Percentiles rank a stretch among this genome's conserved stretches.
Conservation (phyloP, 2,888 invertebrate genomes). For the Phrixothrix hirtus region DNA sequence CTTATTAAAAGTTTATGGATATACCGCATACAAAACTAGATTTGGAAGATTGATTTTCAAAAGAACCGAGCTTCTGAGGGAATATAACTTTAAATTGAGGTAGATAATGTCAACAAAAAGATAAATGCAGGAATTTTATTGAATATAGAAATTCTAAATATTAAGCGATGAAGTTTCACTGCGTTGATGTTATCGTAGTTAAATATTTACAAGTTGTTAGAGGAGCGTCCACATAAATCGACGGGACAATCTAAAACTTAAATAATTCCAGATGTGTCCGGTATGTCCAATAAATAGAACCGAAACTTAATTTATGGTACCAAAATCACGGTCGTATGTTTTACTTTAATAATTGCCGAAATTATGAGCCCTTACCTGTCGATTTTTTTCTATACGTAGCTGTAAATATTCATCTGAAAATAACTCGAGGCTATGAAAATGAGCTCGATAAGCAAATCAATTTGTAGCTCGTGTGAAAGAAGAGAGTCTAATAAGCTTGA, state of each 20-base stretch:
- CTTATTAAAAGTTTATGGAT: not conserved
- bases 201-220: not conserved
- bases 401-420: conserved; percentile 10
- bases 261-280: not conserved
- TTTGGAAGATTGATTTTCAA: not conserved
- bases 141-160: not conserved
- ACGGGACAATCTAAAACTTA: not conserved
- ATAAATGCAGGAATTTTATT: not conserved
- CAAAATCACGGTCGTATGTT: conserved; percentile 11
- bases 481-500: conserved; percentile 19
- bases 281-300: not conserved
- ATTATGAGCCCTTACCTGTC: conserved; percentile 13
- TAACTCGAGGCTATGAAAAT: conserved; percentile 6
- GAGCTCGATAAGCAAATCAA: conserved; percentile 17
- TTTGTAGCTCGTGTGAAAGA: conserved; percentile 21
- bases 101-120: not conserved
- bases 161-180: not conserved
- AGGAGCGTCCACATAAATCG: not conserved
- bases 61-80: not conserved
- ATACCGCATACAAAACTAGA: not conserved
- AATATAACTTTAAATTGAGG: not conserved
- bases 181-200: not conserved
- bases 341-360: conserved; percentile 16
- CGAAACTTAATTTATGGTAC: conserved; percentile 14
- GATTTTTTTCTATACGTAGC: conserved; percentile 4